Conservation (phyloP, 1,140 invertebrate genomes). For the Drosophila varians region DNA sequence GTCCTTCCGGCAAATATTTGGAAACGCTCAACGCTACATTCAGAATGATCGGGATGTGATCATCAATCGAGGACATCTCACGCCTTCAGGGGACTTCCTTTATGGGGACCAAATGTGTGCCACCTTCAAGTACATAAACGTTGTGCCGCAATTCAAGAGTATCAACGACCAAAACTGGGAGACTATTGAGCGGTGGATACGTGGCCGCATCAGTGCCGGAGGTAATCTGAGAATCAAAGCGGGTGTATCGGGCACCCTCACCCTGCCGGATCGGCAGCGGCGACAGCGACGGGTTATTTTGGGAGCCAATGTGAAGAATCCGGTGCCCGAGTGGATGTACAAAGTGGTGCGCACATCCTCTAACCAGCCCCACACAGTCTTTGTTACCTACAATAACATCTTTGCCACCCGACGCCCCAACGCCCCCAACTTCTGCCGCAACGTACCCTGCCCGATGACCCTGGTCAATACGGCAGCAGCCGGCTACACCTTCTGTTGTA, state of each 20-base stretch:
- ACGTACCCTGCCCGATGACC: constrained; percentile 20
- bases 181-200: constrained; percentile 59
- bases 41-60: constrained; percentile 22
- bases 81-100: constrained; percentile 42
- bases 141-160: constrained; percentile 83
- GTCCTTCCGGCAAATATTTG: constrained; percentile 30
- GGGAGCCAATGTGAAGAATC: constrained; percentile 21
- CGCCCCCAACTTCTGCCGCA: constrained; percentile 11
- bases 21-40: constrained; percentile 29
- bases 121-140: constrained; percentile 84
- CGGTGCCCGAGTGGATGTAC: constrained; percentile 42
- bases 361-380: constrained; percentile 19
- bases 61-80: constrained; percentile 48
- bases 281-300: constrained; percentile 8
- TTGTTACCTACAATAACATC: constrained; percentile 50
- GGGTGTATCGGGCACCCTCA: constrained; percentile 16
- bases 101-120: constrained; percentile 46
- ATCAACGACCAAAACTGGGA: constrained; percentile 84
- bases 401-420: constrained; percentile 15
- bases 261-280: not conserved
- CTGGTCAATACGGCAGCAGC: constrained; percentile 23
- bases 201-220: constrained; percentile 9
- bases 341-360: constrained; percentile 27
- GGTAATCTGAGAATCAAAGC: constrained; percentile 29
- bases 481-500: constrained; percentile 46